Evolutionary conservation across 2,888 invertebrate species (phyloP).

Genomic region (Choristoneura rosaceana): DNA sequence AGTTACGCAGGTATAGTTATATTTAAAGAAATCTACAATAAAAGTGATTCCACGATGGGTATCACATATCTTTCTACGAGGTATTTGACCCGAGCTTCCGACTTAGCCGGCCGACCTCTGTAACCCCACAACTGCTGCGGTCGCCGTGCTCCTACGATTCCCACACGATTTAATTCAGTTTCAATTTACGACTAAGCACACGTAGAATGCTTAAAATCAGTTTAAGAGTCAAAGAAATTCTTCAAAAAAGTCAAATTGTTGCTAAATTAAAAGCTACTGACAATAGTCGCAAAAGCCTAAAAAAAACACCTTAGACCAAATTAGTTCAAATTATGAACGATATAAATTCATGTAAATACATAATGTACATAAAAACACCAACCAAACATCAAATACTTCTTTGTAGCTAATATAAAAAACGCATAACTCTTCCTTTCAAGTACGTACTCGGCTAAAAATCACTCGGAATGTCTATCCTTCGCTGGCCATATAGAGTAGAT

Average conservation of each 20-base stretch:
- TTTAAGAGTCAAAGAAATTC: neutral
- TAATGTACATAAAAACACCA: too few species aligned
- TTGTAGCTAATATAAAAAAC: too few species aligned
- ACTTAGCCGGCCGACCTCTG: slow-evolving; percentile 77
- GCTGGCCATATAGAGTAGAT: slow-evolving; percentile 1
- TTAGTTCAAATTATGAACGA: too few species aligned
- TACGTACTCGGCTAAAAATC: neutral
- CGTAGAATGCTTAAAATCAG: neutral
- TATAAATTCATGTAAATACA: too few species aligned
- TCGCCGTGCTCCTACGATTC: slow-evolving; percentile 69
- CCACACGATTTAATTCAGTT: slow-evolving; percentile 52
- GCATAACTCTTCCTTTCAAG: neutral
- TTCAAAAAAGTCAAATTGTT: too few species aligned
- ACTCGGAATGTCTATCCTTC: slow-evolving; percentile 23
- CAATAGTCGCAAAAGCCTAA: neutral
- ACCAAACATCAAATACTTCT: too few species aligned
- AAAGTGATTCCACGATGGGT: slow-evolving; percentile 58
- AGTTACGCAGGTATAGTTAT: neutral
- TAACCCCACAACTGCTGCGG: slow-evolving; percentile 81
- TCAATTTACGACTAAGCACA: slow-evolving; percentile 11
- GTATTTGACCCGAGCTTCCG: slow-evolving; percentile 85
- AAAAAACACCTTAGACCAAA: too few species aligned
- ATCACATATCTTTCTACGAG: slow-evolving; percentile 81
- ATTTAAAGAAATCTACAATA: neutral
- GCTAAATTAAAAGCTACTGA: too few species aligned